Conservation (phyloP, 2,113 vertebrate species). For the Platysteira castanea region DNA sequence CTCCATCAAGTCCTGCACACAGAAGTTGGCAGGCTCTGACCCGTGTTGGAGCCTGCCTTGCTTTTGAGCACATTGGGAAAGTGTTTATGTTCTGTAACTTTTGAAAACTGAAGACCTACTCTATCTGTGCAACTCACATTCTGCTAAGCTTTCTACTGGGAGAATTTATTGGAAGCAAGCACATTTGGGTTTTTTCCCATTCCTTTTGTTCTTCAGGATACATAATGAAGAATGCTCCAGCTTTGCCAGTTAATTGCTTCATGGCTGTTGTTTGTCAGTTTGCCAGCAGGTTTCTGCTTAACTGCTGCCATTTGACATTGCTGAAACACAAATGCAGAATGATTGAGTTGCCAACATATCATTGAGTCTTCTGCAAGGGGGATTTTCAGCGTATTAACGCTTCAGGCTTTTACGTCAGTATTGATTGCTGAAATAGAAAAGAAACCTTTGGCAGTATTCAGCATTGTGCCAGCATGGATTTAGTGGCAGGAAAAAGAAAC, state of each 20-base stretch:
- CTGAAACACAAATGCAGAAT: constrained; percentile 66
- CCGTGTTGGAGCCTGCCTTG: background rate
- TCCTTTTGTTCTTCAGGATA: constrained; percentile 21
- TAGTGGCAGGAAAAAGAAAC: constrained; percentile 47
- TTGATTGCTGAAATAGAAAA: constrained; percentile 65
- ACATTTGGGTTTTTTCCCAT: background rate
- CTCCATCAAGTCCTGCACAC: background rate
- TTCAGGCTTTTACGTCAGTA: constrained; percentile 59
- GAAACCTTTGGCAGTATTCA: constrained; percentile 52
- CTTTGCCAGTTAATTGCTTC: constrained; percentile 65
- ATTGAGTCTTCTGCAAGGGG: constrained; percentile 57
- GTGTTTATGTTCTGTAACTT: background rate
- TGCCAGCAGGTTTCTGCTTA: constrained; percentile 70
- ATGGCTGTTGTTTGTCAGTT: constrained; percentile 69
- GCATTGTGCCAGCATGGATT: background rate
- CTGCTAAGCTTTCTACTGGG: background rate
- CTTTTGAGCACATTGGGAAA: background rate
- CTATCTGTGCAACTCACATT: background rate
- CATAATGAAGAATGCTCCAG: constrained; percentile 47
- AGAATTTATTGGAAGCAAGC: constrained; percentile 17
- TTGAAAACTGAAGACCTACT: background rate
- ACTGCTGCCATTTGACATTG: constrained; percentile 64
- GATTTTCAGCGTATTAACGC: constrained; percentile 55
- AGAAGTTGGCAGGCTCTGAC: background rate
- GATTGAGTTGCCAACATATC: constrained; percentile 65